Conservation (phyloP, 2,113 vertebrate species). For the Ramphastos sulfuratus region DNA sequence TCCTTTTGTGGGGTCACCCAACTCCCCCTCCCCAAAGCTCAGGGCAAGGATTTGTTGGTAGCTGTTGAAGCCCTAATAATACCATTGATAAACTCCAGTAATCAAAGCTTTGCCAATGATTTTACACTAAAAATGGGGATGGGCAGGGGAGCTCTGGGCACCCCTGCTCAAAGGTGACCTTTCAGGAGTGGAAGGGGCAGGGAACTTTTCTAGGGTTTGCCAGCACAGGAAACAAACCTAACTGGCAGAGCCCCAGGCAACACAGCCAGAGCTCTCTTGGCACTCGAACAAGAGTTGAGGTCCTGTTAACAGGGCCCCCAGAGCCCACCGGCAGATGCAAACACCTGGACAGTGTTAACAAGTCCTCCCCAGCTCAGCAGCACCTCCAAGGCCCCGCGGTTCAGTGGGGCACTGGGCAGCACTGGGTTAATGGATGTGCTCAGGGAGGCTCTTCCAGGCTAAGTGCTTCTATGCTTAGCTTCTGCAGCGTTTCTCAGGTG, state of each 20-base stretch:
- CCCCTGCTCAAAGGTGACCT: background rate
- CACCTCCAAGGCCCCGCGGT: background rate
- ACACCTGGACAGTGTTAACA: background rate
- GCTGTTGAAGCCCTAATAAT: background rate
- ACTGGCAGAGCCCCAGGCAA: rapidly evolving
- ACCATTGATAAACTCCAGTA: rapidly evolving
- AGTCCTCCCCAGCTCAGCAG: background rate
- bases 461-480: background rate
- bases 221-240: rapidly evolving
- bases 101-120: background rate
- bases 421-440: background rate
- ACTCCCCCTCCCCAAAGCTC: background rate
- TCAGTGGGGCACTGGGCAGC: background rate
- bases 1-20: background rate
- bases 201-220: background rate
- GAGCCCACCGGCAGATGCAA: background rate
- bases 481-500: rapidly evolving
- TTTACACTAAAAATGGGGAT: rapidly evolving
- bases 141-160: background rate
- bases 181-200: background rate
- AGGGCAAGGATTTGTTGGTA: background rate
- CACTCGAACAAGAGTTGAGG: rapidly evolving
- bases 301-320: rapidly evolving
- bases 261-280: background rate
- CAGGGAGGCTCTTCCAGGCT: background rate